These are phyloP conservation scores for Ceryle rudis DNA, from an alignment of 2,797 vertebrate genomes.

Conservation along the genomic window DNA sequence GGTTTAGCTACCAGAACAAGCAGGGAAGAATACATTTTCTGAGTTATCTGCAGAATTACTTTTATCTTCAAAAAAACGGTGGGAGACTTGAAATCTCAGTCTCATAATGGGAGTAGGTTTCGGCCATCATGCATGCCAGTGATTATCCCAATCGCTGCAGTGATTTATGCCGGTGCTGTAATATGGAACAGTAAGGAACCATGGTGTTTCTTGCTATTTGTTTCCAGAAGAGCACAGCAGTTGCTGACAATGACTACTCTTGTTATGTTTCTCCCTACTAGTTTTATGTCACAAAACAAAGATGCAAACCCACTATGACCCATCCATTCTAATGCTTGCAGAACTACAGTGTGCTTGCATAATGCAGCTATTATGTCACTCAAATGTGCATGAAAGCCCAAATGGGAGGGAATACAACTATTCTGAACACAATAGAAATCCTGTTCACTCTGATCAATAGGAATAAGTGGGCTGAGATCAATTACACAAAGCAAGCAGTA, in stretches of 20 bases:
- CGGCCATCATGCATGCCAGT: background rate
- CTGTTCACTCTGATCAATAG: background rate
- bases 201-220: background rate
- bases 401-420: background rate
- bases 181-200: background rate
- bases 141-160: background rate
- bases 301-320: background rate
- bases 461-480: background rate
- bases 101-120: background rate
- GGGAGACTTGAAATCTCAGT: background rate
- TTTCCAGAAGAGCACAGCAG: constrained; percentile 35
- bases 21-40: background rate
- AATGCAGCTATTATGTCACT: background rate
- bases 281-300: background rate
- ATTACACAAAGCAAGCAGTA: background rate
- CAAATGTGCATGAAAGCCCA: background rate
- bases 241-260: background rate
- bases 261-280: background rate
- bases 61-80: background rate
- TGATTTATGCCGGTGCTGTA: background rate
- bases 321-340: background rate
- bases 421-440: background rate
- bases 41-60: background rate
- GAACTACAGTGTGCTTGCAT: background rate
- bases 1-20: background rate